These are phyloP conservation scores for Menidia menidia DNA, from an alignment of 2,797 vertebrate species.

Conservation along the genomic window DNA sequence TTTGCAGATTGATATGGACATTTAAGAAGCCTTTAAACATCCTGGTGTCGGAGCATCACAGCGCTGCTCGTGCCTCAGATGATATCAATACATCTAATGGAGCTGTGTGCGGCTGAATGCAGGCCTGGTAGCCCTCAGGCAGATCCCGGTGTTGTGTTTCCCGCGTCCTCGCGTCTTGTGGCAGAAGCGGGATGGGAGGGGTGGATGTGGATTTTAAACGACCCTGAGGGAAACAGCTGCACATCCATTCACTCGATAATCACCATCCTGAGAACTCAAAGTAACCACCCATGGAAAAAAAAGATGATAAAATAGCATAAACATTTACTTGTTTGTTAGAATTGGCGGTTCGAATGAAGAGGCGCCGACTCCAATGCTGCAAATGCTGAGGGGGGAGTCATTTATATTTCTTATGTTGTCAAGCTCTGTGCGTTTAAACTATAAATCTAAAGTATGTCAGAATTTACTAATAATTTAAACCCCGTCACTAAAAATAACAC, in stretches of 20 bases:
- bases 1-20: slow-evolving; percentile 83
- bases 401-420: too few species aligned
- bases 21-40: slow-evolving; percentile 80
- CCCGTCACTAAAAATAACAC: neutral
- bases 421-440: too few species aligned
- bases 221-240: slow-evolving; percentile 46
- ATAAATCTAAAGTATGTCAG: neutral
- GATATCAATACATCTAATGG: slow-evolving; percentile 58
- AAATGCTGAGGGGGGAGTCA: too few species aligned
- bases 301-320: neutral
- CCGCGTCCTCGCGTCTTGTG: slow-evolving; percentile 37
- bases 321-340: too few species aligned
- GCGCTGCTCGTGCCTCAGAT: slow-evolving; percentile 57
- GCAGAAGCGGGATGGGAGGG: slow-evolving; percentile 29
- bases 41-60: slow-evolving; percentile 74
- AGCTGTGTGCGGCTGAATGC: slow-evolving; percentile 23
- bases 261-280: slow-evolving; percentile 2
- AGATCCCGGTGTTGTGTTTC: slow-evolving; percentile 64
- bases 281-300: neutral
- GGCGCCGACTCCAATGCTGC: too few species aligned
- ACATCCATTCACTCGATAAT: slow-evolving; percentile 2
- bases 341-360: too few species aligned
- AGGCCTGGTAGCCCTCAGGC: slow-evolving; percentile 46
- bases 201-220: slow-evolving; percentile 50
- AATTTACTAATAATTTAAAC: neutral